Conservation (phyloP, 2,888 invertebrate species). For the Linnaemya vulpina region DNA sequence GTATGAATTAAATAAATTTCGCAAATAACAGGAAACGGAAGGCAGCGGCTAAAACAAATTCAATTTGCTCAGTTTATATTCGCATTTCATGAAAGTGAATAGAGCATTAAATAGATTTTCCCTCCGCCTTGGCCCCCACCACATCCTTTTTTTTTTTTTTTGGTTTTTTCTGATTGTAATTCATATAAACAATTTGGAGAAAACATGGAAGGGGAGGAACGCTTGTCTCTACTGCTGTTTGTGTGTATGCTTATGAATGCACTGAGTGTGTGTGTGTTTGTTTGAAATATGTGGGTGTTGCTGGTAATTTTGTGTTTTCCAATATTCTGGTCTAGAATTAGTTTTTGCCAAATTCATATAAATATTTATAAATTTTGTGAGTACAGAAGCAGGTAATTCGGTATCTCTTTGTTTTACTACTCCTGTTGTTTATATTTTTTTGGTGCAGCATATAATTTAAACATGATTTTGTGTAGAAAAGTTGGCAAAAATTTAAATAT, state of each 20-base stretch:
- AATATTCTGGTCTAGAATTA: conserved; percentile 35
- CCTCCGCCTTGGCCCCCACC: neutral
- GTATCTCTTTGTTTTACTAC: conserved; percentile 25
- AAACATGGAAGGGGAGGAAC: conserved; percentile 48
- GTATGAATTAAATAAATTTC: conserved; percentile 41
- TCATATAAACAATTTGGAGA: conserved; percentile 22
- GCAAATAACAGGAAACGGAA: conserved; percentile 66
- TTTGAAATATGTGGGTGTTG: conserved; percentile 18
- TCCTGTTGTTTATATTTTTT: neutral
- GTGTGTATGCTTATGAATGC: neutral
- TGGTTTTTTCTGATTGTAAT: conserved; percentile 8
- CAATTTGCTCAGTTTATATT: conserved; percentile 64
- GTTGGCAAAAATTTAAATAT: neutral
- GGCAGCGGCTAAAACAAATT: conserved; percentile 64
- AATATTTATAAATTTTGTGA: conserved; percentile 42
- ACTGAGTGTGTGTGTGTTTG: neutral
- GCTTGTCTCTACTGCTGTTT: neutral
- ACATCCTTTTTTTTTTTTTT: neutral
- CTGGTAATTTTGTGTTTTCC: conserved; percentile 29
- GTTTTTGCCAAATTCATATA: conserved; percentile 28
- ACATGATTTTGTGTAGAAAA: neutral
- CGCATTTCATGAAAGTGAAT: conserved; percentile 23
- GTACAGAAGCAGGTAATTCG: conserved; percentile 38
- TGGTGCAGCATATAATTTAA: neutral
- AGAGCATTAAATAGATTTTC: conserved; percentile 11